These are phyloP conservation scores for Lithophane semibrunnea DNA, from an alignment of 2,888 invertebrate species.

Conservation along the genomic window DNA sequence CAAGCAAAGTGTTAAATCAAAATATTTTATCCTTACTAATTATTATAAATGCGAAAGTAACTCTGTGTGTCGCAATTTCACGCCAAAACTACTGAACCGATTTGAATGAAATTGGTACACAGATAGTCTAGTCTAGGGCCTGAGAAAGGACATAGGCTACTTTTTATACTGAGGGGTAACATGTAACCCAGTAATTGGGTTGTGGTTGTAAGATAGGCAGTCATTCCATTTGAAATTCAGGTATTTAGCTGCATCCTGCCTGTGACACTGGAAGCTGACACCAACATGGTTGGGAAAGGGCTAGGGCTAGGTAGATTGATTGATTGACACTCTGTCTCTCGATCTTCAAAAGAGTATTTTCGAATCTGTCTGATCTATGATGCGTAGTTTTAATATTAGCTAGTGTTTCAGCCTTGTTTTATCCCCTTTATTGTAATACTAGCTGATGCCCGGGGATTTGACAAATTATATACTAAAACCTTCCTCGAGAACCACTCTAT, in stretches of 20 bases:
- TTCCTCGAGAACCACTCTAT: too few relatives aligned
- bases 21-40: too few relatives aligned
- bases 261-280: not conserved
- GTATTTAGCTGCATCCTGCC: not conserved
- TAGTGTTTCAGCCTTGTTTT: too few relatives aligned
- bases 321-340: not conserved
- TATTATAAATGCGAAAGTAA: too few relatives aligned
- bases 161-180: not conserved
- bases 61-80: too few relatives aligned
- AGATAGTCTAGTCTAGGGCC: too few relatives aligned
- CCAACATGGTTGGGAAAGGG: not conserved
- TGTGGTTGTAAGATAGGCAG: not conserved
- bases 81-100: too few relatives aligned
- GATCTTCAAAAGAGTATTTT: not conserved
- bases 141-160: too few relatives aligned
- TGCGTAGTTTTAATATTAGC: not conserved
- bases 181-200: not conserved
- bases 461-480: too few relatives aligned
- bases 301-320: not conserved
- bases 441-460: too few relatives aligned
- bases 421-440: not conserved
- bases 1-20: too few relatives aligned
- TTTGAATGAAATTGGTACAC: too few relatives aligned
- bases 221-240: not conserved
- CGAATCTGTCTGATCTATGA: not conserved